These are phyloP conservation scores for Agrilus biguttatus DNA, from an alignment of 2,888 invertebrate species.

Conservation along the genomic window DNA sequence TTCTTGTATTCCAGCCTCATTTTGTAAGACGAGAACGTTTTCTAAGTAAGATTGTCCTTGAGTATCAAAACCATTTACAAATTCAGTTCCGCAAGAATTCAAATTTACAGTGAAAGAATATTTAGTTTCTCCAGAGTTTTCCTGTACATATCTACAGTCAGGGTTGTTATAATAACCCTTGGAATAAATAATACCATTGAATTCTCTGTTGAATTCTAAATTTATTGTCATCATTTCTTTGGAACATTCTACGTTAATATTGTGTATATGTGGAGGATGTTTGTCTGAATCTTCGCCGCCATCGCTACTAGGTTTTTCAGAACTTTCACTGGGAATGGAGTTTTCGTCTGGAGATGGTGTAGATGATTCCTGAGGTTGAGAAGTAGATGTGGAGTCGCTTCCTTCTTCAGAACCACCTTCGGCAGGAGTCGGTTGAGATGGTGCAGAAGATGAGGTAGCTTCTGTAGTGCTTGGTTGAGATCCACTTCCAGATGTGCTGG, in stretches of 20 bases:
- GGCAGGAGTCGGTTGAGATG: background rate
- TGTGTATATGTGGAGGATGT: conserved; percentile 64
- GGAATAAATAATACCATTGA: conserved; percentile 68
- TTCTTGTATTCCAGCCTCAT: conserved; percentile 59
- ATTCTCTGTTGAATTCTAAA: conserved; percentile 60
- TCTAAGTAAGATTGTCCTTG: conserved; percentile 67
- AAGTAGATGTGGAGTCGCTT: background rate
- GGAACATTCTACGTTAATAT: conserved; percentile 60
- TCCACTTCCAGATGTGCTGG: conserved; percentile 5
- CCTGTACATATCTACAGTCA: conserved; percentile 58
- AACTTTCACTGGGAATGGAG: conserved; percentile 8
- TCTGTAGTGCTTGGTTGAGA: conserved; percentile 3
- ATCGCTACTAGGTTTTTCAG: conserved; percentile 8
- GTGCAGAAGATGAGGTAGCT: background rate
- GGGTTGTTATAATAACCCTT: conserved; percentile 57
- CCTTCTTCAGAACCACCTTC: background rate
- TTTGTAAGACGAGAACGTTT: conserved; percentile 62
- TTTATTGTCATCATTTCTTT: conserved; percentile 74
- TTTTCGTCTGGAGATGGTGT: conserved; percentile 13
- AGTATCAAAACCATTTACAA: conserved; percentile 61
- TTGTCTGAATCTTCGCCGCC: conserved; percentile 20
- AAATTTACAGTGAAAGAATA: conserved; percentile 61
- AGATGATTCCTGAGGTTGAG: conserved; percentile 1
- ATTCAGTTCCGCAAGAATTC: conserved; percentile 65
- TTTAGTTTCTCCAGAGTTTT: conserved; percentile 52